Conservation (phyloP, 2,797 vertebrate genomes). For the Xerus rutilus region DNA sequence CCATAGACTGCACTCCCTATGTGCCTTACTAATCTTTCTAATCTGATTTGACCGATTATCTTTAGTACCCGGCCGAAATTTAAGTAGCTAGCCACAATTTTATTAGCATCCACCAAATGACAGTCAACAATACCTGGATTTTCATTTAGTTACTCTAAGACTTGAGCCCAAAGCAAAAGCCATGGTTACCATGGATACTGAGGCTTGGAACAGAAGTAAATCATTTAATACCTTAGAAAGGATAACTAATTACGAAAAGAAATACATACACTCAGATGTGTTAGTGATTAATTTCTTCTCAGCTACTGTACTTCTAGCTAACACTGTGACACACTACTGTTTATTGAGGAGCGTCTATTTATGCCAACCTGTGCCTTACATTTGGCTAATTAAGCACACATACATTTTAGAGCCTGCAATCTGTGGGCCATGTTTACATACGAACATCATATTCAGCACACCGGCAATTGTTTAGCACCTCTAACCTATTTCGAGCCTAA, state of each 20-base stretch:
- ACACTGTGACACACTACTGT: slow-evolving; percentile 77
- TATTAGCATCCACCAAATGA: not conserved
- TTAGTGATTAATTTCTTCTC: slow-evolving; percentile 86
- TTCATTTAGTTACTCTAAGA: slow-evolving; percentile 46
- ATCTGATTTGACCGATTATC: not conserved
- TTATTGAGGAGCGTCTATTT: slow-evolving; percentile 85
- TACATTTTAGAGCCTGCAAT: slow-evolving; percentile 82
- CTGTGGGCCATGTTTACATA: slow-evolving; percentile 76
- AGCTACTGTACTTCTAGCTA: slow-evolving; percentile 79
- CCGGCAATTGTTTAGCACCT: slow-evolving; percentile 81
- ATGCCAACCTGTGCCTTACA: slow-evolving; percentile 84
- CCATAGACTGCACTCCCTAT: not conserved
- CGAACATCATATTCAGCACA: slow-evolving; percentile 77
- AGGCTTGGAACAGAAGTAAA: slow-evolving; percentile 81
- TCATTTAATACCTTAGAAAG: slow-evolving; percentile 81
- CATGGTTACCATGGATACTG: slow-evolving; percentile 71
- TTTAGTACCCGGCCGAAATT: not conserved
- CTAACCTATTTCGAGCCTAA: slow-evolving; percentile 81
- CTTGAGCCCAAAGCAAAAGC: slow-evolving; percentile 10
- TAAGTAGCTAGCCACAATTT: not conserved
- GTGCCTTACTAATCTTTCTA: not conserved
- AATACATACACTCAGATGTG: slow-evolving; percentile 79
- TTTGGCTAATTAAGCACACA: slow-evolving; percentile 87
- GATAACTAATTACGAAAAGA: slow-evolving; percentile 85
- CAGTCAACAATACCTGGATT: not conserved